Evolutionary conservation across 2,113 vertebrate species (phyloP).

Genomic region (Spheniscus mendiculus): DNA sequence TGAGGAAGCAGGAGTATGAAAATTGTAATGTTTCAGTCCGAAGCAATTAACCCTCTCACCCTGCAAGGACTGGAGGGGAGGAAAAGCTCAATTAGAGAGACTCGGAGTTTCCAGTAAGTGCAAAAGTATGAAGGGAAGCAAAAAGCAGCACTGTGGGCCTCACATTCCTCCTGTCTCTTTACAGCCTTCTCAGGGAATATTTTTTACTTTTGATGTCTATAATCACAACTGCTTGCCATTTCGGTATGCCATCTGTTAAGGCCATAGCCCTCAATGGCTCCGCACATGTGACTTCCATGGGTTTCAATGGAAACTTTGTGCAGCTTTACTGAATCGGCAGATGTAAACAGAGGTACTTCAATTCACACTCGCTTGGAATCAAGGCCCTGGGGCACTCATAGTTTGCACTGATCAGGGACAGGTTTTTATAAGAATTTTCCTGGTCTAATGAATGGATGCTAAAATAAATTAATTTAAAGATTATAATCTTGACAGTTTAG

Average conservation of each 20-base stretch:
- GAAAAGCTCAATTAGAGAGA: conserved; percentile 49
- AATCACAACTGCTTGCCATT: not conserved
- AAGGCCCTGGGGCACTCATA: not conserved
- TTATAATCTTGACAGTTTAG: not conserved
- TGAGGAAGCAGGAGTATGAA: not conserved
- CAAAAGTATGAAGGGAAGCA: conserved; percentile 24
- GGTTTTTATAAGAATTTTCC: not conserved
- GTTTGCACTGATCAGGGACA: not conserved
- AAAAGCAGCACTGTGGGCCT: conserved; percentile 7
- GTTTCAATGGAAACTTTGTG: conserved; percentile 8
- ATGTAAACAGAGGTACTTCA: not conserved
- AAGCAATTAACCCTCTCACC: conserved; percentile 36
- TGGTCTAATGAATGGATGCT: not conserved
- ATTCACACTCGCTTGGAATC: not conserved
- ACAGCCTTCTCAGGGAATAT: not conserved
- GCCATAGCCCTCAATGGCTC: not conserved
- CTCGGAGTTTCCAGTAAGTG: not conserved
- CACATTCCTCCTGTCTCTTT: conserved; percentile 29
- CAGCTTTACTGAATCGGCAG: not conserved
- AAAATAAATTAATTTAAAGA: not conserved
- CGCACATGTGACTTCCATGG: not conserved
- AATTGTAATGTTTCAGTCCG: not conserved
- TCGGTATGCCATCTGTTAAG: conserved; percentile 1
- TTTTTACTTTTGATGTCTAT: conserved; percentile 20
- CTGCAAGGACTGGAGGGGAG: not conserved